A percentile compares a stretch with the other conserved stretches of the same genome.
These are phyloP conservation scores for Aphyosemion australe DNA, from an alignment of 2,113 vertebrate genomes.

Conservation along the genomic window DNA sequence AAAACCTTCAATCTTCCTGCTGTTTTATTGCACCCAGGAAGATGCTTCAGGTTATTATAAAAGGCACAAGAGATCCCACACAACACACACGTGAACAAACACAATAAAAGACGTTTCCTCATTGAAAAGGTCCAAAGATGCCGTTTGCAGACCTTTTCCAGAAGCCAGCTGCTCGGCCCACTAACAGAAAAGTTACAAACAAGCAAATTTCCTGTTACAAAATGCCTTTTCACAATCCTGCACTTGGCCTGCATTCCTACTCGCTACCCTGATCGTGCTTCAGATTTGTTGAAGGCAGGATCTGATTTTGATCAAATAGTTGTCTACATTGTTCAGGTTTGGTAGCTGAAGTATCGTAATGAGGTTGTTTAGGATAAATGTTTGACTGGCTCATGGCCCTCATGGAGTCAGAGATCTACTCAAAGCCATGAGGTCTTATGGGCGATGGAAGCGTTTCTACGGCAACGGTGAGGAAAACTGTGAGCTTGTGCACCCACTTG, in stretches of 20 bases:
- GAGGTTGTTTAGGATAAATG: no score
- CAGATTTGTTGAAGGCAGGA: background rate
- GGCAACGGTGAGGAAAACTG: conserved; percentile 45
- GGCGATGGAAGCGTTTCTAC: conserved; percentile 34
- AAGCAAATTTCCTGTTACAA: background rate
- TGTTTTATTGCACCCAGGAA: conserved; percentile 67
- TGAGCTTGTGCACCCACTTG: conserved; percentile 59
- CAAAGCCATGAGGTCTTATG: conserved; percentile 43
- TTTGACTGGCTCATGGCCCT: conserved; percentile 2
- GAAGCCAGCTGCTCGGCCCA: background rate
- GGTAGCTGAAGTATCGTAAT: background rate
- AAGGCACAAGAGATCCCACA: conserved; percentile 42
- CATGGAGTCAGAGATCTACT: conserved; percentile 14
- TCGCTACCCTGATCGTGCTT: conserved; percentile 1
- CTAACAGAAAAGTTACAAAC: conserved; percentile 2
- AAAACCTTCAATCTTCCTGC: conserved; percentile 56
- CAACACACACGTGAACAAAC: conserved; percentile 16
- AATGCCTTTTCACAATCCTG: conserved; percentile 4
- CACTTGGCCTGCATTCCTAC: conserved; percentile 19
- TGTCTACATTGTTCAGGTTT: background rate
- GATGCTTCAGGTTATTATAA: conserved; percentile 71
- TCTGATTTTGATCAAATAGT: conserved; percentile 9
- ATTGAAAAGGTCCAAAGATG: background rate
- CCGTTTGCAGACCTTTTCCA: background rate
- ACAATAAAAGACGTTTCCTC: no score